Conservation (phyloP, 2,888 invertebrate genomes). For the Zootermopsis nevadensis region DNA sequence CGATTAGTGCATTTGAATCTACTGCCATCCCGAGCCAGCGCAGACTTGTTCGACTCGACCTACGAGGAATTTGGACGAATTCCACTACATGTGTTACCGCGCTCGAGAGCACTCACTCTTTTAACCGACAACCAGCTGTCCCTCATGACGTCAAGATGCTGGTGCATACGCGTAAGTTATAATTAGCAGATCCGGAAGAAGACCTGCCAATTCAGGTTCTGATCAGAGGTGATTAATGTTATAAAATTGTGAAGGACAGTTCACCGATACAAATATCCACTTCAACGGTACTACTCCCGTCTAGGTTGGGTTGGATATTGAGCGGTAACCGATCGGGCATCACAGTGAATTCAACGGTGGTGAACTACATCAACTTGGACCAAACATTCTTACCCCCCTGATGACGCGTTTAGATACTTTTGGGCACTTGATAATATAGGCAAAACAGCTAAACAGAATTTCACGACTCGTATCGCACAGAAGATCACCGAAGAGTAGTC, state of each 20-base stretch:
- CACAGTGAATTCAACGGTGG: not conserved
- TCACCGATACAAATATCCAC: constrained; percentile 13
- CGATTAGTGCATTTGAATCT: no score
- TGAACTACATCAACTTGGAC: not conserved
- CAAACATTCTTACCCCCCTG: not conserved
- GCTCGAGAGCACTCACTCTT: not conserved
- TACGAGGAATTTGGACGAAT: not conserved
- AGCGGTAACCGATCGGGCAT: not conserved
- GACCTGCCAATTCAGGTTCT: constrained; percentile 17
- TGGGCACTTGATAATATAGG: not conserved
- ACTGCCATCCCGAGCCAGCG: not conserved
- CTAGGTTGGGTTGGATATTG: constrained; percentile 15
- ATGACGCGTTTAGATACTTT: not conserved
- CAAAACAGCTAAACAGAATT: not conserved
- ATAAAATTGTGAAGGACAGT: constrained; percentile 9
- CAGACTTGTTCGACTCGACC: not conserved
- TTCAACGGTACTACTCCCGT: constrained; percentile 6
- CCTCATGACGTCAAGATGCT: not conserved
- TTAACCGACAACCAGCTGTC: not conserved
- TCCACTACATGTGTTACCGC: not conserved
- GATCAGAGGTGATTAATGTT: constrained; percentile 18
- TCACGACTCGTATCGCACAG: no score
- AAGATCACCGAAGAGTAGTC: not conserved
- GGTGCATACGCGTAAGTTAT: not conserved
- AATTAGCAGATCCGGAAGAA: constrained; percentile 3